phyloP scores from a whole-genome alignment of 1,140 invertebrate species.

The Sycophila sp. region DNA sequence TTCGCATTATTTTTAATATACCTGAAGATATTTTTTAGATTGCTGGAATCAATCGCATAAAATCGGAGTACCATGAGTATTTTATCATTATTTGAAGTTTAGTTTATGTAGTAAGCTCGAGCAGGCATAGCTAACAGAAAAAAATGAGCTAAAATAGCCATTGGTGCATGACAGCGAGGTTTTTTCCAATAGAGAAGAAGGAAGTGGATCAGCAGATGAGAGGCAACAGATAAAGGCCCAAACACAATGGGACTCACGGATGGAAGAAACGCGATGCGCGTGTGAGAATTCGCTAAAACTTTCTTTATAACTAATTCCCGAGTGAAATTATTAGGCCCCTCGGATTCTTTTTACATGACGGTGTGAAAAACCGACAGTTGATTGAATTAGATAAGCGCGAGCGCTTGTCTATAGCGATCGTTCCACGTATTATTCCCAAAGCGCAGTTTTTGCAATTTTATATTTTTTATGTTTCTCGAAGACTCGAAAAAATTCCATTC shows the following conservation, averaged over 20 bases:
- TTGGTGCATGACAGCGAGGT: background rate
- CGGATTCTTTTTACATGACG: background rate
- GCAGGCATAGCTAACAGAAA: no score
- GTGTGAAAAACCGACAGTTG: background rate
- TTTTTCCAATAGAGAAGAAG: background rate
- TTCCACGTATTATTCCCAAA: no score
- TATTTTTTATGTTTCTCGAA: no score
- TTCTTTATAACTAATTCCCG: slow-evolving; percentile 4
- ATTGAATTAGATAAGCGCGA: background rate
- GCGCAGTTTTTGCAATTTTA: no score
- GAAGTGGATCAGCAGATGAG: slow-evolving; percentile 31
- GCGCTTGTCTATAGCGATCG: no score
- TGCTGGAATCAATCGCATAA: no score
- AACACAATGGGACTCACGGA: slow-evolving; percentile 23
- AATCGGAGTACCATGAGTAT: no score
- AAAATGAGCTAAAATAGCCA: background rate
- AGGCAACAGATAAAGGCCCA: background rate
- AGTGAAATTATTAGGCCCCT: slow-evolving; percentile 21
- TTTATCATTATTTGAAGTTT: background rate
- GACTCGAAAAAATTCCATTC: no score
- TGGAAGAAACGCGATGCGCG: slow-evolving; percentile 8
- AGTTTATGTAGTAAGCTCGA: no score
- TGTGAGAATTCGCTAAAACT: slow-evolving; percentile 23
- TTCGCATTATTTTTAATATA: no score
- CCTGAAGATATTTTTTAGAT: no score